Evolutionary conservation across 2,113 vertebrate genomes (phyloP), one percentile per base, ranked within the genome.

Genomic region (Otolemur garnettii): DNA sequence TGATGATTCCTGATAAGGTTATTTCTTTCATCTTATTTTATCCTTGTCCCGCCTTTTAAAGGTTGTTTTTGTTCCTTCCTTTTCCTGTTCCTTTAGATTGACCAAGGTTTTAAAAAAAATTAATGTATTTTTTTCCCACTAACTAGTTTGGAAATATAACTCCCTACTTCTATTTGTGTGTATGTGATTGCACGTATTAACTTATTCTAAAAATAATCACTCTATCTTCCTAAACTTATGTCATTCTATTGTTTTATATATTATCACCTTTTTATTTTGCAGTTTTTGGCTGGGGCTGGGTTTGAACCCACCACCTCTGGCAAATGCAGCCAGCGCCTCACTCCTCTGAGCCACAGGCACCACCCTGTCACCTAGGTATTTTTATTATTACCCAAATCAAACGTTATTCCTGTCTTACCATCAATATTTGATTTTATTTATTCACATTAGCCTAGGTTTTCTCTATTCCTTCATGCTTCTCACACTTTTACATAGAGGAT

Each of bases 11-110:
- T 57, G 26, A 33, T 68, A 57, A 62, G 50, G 84, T 38, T 33
- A 3, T 62, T 87, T 82, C 81, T 81, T 72, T 80, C 7, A 35
- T 53, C n/a, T 74, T 62, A 17, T 33, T 66, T 59, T 77, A 26
- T 24, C 28, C 50, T 59, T 88, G 12, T 66, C 30, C 69, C 80
- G 33, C 42, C 57, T 84, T 93, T 81, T 78, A 91, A 87, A 72
- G 75, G 26, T 21, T 59, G 72, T 60, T 60, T n/a, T n/a, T 69
- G 21, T 75, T 74, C 1, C 35, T 17, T 59, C 57, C 57, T 79
- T 88, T 94, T 91, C 30, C 87, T 77, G 5, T 87, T 60, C n/a
- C 80, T 95, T 94, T 87, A 81, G 33, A 33, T n/a, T 84, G 78
- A 42, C 13, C 28, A 89, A 57, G 74, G 28, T 30, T 87, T 89